A percentile compares a stretch with the other conserved stretches of the same genome.
These are phyloP conservation scores for Neopipo cinnamomea DNA, from an alignment of 2,113 vertebrate genomes.

Conservation along the genomic window DNA sequence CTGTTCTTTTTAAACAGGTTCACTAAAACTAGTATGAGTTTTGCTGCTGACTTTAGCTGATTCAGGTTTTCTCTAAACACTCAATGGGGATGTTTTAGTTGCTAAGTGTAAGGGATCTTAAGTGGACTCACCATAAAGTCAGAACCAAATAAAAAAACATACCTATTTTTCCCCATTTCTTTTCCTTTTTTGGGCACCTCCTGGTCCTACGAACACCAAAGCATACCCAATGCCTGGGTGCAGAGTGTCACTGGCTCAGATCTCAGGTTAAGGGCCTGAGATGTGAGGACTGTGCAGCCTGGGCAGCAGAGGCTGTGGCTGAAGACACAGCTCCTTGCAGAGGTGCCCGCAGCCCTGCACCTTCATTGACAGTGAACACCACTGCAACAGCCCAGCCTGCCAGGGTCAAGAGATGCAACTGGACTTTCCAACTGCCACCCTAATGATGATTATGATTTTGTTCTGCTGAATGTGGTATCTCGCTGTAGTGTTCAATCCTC, in stretches of 20 bases:
- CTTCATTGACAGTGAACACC: fast-evolving
- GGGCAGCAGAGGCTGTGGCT: not conserved
- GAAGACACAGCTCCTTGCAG: not conserved
- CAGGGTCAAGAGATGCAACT: too few relatives aligned
- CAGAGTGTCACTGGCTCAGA: not conserved
- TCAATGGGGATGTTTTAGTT: not conserved
- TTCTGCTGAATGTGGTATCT: not conserved
- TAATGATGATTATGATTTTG: not conserved
- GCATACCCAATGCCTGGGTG: not conserved
- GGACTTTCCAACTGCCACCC: not conserved
- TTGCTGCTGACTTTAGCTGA: not conserved
- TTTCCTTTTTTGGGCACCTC: not conserved
- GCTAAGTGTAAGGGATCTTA: not conserved
- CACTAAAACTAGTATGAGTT: not conserved
- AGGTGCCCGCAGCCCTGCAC: fast-evolving
- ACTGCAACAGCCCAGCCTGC: fast-evolving
- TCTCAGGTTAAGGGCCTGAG: not conserved
- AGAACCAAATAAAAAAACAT: not conserved
- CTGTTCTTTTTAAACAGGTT: not conserved
- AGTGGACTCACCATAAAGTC: not conserved
- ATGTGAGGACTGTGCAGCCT: not conserved
- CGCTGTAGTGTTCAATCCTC: not conserved
- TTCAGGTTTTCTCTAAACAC: not conserved
- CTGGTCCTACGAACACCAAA: not conserved
- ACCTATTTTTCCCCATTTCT: fast-evolving